Evolutionary conservation across 2,797 vertebrate species (phyloP).

Genomic region (Protonibea diacanthus): DNA sequence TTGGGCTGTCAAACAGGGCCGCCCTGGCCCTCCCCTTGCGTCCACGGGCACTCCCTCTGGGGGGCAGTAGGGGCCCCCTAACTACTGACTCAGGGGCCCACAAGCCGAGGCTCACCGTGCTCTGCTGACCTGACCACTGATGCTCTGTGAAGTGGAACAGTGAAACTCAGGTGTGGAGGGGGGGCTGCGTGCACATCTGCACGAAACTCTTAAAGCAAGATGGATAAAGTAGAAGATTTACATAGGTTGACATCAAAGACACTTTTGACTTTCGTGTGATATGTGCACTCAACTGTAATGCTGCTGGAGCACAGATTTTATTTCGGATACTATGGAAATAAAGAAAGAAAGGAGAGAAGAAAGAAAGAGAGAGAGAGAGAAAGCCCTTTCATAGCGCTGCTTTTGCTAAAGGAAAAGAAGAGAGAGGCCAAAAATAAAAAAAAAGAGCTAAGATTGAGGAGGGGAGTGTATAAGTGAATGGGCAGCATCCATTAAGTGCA

Average conservation of each 20-base stretch:
- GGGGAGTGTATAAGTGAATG: constrained; percentile 63
- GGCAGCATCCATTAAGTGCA: constrained; percentile 69
- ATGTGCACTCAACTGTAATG: constrained; percentile 62
- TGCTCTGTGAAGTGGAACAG: constrained; percentile 69
- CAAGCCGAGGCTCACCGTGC: constrained; percentile 51
- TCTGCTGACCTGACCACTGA: constrained; percentile 63
- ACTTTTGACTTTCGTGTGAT: constrained; percentile 57
- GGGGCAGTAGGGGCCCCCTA: constrained; percentile 63
- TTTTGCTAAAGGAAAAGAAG: constrained; percentile 28
- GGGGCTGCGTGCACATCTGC: constrained; percentile 61
- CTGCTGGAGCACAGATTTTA: constrained; percentile 37
- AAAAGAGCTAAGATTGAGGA: constrained; percentile 53
- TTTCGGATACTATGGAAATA: constrained; percentile 31
- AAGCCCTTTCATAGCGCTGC: constrained; percentile 20
- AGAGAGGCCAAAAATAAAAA: constrained; percentile 45
- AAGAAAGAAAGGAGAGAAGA: constrained; percentile 30
- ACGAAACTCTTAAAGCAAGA: constrained; percentile 40
- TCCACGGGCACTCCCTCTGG: constrained; percentile 73
- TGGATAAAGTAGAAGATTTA: constrained; percentile 60
- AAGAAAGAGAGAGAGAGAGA: constrained; percentile 27
- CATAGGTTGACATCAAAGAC: constrained; percentile 68
- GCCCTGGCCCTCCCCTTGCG: constrained; percentile 78
- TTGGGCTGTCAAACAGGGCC: constrained; percentile 83
- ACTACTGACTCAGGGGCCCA: constrained; percentile 55
- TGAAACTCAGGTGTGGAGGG: constrained; percentile 68